Evolutionary conservation across 2,797 vertebrate genomes (phyloP).

Genomic region (Odontamblyopus lacepedii): DNA sequence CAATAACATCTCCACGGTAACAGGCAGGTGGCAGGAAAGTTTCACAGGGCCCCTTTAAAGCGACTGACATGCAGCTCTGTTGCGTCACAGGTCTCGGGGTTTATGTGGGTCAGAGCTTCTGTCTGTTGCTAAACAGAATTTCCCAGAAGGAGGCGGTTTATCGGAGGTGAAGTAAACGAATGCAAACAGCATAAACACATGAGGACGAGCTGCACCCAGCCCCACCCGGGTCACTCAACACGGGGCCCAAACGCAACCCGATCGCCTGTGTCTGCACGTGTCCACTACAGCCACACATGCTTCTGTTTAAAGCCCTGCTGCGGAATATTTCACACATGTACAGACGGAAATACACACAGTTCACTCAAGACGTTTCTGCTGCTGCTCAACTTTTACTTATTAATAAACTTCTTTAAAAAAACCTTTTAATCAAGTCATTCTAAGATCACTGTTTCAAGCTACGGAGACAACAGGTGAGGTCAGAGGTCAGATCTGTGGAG

Average conservation of each 20-base stretch:
- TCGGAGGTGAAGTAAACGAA: conserved; percentile 35
- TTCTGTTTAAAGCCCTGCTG: neutral
- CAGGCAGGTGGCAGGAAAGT: neutral
- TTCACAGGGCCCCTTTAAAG: neutral
- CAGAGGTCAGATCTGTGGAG: too few species aligned
- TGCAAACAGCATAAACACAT: conserved; percentile 32
- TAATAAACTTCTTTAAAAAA: too few species aligned
- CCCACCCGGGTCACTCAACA: conserved; percentile 54
- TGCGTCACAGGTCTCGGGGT: conserved; percentile 24
- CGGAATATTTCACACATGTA: neutral
- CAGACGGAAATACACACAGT: neutral
- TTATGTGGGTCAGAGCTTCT: conserved; percentile 12
- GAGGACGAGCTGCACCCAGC: conserved; percentile 33
- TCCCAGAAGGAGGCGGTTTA: conserved; percentile 27
- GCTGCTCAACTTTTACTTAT: too few species aligned
- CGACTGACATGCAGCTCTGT: neutral
- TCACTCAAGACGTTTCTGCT: too few species aligned
- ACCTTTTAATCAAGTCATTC: too few species aligned
- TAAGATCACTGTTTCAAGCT: too few species aligned
- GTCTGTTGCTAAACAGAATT: conserved; percentile 19
- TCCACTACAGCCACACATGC: conserved; percentile 20
- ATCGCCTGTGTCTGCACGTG: conserved; percentile 44
- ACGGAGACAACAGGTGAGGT: too few species aligned
- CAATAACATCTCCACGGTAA: too few species aligned
- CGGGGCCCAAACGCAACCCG: conserved; percentile 47